phyloP scores from a whole-genome alignment of 2,888 invertebrate genomes.

The Girardia tigrina region DNA sequence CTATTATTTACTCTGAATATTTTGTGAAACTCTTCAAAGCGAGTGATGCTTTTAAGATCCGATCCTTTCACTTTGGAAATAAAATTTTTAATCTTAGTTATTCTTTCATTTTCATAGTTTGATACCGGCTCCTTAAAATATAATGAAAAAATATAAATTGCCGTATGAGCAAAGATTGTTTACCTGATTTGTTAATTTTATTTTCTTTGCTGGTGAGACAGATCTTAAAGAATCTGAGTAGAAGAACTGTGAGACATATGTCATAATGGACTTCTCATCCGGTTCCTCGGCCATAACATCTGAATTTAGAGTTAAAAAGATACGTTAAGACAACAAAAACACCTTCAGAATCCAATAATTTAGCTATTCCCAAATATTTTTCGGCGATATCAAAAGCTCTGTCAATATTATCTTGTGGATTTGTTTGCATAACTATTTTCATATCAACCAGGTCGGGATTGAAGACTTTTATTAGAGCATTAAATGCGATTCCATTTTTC shows the following conservation, averaged over 20 bases:
- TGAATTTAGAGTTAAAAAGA: background rate
- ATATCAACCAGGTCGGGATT: background rate
- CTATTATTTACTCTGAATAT: too few relatives aligned
- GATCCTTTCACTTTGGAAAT: too few relatives aligned
- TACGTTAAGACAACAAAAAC: background rate
- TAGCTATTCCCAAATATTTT: background rate
- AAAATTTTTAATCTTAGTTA: too few relatives aligned
- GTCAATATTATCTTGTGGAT: background rate
- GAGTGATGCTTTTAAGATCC: too few relatives aligned
- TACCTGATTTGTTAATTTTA: background rate
- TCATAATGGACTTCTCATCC: slow-evolving; percentile 26
- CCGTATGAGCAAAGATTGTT: too few relatives aligned
- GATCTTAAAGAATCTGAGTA: background rate
- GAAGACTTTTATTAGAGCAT: background rate
- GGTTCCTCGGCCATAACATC: slow-evolving; percentile 6
- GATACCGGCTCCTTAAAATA: too few relatives aligned
- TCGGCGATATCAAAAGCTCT: slow-evolving; percentile 17
- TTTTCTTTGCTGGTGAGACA: background rate
- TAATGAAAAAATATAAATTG: too few relatives aligned
- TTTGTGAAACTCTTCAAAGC: too few relatives aligned
- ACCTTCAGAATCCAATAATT: slow-evolving; percentile 25
- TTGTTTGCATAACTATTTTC: background rate
- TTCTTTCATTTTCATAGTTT: too few relatives aligned
- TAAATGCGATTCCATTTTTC: background rate
- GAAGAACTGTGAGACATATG: slow-evolving; percentile 18